phyloP scores from a whole-genome alignment of 1,140 invertebrate species.

The Diorhabda elongata region DNA sequence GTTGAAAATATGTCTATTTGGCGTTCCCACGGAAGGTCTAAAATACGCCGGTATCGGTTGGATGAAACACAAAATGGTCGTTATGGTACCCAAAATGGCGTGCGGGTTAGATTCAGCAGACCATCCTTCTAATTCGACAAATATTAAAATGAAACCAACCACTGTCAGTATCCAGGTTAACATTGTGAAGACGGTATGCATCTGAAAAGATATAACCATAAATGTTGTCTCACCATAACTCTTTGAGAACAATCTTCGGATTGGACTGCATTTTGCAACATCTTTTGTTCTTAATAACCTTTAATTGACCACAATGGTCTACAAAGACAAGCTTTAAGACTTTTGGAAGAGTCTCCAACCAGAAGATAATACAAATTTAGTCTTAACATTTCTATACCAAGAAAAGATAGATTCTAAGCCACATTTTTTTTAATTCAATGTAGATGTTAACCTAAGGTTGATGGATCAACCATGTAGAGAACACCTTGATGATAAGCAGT shows the following conservation, averaged over 20 bases:
- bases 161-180: slow-evolving; percentile 74
- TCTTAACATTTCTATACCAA: no score
- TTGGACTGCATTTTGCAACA: no score
- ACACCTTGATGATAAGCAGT: no score
- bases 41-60: slow-evolving; percentile 84
- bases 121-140: slow-evolving; percentile 77
- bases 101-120: slow-evolving; percentile 70
- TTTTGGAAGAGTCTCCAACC: no score
- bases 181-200: slow-evolving; percentile 83
- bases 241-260: no score
- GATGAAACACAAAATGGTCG: slow-evolving; percentile 75
- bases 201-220: slow-evolving; percentile 53
- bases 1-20: slow-evolving; percentile 83
- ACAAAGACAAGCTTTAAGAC: background rate
- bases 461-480: no score
- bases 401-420: no score
- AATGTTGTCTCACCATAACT: background rate
- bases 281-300: background rate
- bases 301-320: background rate
- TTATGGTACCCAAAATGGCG: slow-evolving; percentile 73
- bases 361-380: no score
- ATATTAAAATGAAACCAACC: slow-evolving; percentile 75
- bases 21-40: slow-evolving; percentile 77
- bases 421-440: no score
- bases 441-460: no score